phyloP scores from a whole-genome alignment of 2,888 invertebrate genomes.

The Petrophora chlorosata region DNA sequence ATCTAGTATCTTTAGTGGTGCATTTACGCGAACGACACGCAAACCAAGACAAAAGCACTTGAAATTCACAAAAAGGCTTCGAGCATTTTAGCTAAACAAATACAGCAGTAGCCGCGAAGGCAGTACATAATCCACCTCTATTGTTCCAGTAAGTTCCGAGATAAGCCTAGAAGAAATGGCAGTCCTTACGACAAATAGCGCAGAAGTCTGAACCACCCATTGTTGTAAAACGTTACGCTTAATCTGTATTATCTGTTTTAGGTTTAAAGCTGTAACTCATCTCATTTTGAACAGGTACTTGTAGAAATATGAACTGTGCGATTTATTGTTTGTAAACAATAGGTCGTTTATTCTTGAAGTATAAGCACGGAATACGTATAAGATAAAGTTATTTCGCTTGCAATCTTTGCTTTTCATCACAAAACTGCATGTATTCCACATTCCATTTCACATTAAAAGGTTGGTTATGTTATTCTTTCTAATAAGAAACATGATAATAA shows the following conservation, averaged over 20 bases:
- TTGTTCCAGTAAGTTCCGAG: conserved; percentile 56
- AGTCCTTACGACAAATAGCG: not conserved
- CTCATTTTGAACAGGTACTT: too few species aligned
- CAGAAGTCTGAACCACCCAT: not conserved
- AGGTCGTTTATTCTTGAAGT: too few species aligned
- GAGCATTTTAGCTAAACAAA: conserved; percentile 33
- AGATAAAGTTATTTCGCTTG: too few species aligned
- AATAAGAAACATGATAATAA: too few species aligned
- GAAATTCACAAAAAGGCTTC: conserved; percentile 23
- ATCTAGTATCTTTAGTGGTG: not conserved
- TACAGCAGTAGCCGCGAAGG: conserved; percentile 48
- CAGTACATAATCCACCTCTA: conserved; percentile 48
- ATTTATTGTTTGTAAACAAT: too few species aligned
- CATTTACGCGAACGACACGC: conserved; percentile 1
- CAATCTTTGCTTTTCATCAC: too few species aligned
- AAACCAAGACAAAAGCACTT: conserved; percentile 26
- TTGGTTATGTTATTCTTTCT: too few species aligned
- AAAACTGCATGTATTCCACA: too few species aligned
- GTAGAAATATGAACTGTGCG: too few species aligned
- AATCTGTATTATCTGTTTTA: not conserved
- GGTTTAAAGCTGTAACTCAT: not conserved
- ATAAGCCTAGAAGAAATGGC: conserved; percentile 52
- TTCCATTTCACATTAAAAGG: too few species aligned
- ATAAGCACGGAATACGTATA: too few species aligned
- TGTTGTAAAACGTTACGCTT: not conserved